Evolutionary conservation across 2,888 invertebrate genomes (phyloP), one percentile per base, ranked within the genome.

Genomic region (Diloba caeruleocephala): DNA sequence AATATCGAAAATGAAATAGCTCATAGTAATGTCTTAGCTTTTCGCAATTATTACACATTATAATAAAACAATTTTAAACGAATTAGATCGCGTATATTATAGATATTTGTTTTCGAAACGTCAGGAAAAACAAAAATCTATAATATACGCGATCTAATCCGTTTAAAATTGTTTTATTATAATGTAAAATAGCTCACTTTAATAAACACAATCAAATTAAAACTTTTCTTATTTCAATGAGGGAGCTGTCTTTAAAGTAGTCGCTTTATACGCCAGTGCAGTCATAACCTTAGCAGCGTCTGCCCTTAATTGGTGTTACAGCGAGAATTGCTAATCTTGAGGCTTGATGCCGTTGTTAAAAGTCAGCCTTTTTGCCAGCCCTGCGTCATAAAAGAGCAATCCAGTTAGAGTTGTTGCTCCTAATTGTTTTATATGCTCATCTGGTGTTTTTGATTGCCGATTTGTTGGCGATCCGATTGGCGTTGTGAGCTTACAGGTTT

Each of bases 281-380:
- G 62, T 65, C 63, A 66, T 68, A 70, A 69, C 69, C 68, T 60
- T 57, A 62, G 45, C 46, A 23, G 43, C 43, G 61, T 53, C 53
- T 63, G 41, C 37, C 19, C 62, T 54, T 63, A 80, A 81, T 79
- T 79, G 68, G 53, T 71, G 74, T 76, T 73, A 79, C 62, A 69
- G 63, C 51, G 64, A 60, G 58, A 71, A 72, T 71, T 72, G 66
- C 74, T 76, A 76, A 74, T 76, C 76, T 74, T 53, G 48, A 56
- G 61, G 23, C 49, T 68, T 70, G 55, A 70, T 63, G 42, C 52
- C 54, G 55, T 52, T 63, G 54, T 77, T 64, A 70, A 72, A 62
- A 64, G 54, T 60, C 59, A 36, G 64, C 62, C 60, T 62, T 71
- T 70, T 68, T 62, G 71, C 69, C 64, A 63, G 57, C 48, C 36